A percentile compares a stretch with the other conserved stretches of the same genome.
Conservation (phyloP, 2,888 invertebrate species). For the Nipponacmea schrenckii region DNA sequence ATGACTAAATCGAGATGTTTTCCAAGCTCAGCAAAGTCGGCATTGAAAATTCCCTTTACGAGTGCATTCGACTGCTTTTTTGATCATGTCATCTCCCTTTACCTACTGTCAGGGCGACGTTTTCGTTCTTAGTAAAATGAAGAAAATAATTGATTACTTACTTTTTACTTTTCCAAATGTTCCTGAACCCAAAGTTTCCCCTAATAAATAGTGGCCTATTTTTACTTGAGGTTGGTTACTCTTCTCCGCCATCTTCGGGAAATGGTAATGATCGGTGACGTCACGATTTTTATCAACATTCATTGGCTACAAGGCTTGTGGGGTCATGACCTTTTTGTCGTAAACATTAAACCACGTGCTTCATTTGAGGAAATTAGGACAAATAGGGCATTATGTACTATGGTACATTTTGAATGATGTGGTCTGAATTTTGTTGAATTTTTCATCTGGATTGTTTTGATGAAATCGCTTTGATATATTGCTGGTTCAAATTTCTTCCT, state of each 20-base stretch:
- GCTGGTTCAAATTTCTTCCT: too few species aligned
- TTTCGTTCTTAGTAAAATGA: not conserved
- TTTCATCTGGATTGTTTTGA: too few species aligned
- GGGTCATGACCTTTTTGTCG: not conserved
- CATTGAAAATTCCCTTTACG: too few species aligned
- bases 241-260: slow-evolving; percentile 54
- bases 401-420: too few species aligned
- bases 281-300: not conserved
- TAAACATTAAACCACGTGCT: slow-evolving; percentile 4
- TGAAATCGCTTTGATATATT: too few species aligned
- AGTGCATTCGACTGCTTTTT: not conserved
- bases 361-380: not conserved
- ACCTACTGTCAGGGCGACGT: not conserved
- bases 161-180: slow-evolving; percentile 99
- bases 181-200: slow-evolving; percentile 93
- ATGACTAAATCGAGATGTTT: too few species aligned
- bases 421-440: too few species aligned
- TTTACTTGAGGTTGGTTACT: slow-evolving; percentile 73
- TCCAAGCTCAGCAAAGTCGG: too few species aligned
- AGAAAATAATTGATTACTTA: slow-evolving; percentile 64
- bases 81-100: not conserved
- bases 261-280: slow-evolving; percentile 10
- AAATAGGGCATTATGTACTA: too few species aligned
- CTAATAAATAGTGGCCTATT: slow-evolving; percentile 97
- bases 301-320: not conserved